A percentile compares a stretch with the other conserved stretches of the same genome.
Evolutionary conservation across 1,140 invertebrate species (phyloP).

Genomic region (Acyrthosiphon pisum): DNA sequence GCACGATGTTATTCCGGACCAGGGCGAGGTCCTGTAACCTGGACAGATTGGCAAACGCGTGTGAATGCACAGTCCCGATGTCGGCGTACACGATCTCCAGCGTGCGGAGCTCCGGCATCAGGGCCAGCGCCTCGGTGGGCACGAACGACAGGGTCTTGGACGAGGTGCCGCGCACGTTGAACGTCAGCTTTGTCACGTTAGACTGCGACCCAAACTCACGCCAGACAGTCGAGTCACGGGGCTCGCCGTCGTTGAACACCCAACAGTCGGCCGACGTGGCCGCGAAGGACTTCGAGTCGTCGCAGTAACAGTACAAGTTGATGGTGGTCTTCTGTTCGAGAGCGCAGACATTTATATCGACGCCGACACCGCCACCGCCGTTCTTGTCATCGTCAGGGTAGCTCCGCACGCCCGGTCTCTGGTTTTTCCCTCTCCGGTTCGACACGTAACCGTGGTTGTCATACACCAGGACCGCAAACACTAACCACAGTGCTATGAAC

Average conservation of each 20-base stretch:
- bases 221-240: slow-evolving; percentile 73
- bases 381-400: not conserved
- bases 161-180: slow-evolving; percentile 72
- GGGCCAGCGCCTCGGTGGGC: slow-evolving; percentile 72
- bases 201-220: slow-evolving; percentile 72
- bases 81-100: slow-evolving; percentile 76
- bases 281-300: slow-evolving; percentile 62
- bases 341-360: slow-evolving; percentile 64
- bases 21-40: slow-evolving; percentile 72
- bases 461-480: not conserved
- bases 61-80: slow-evolving; percentile 71
- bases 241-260: slow-evolving; percentile 72
- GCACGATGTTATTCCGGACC: slow-evolving; percentile 72
- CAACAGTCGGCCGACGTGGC: slow-evolving; percentile 68
- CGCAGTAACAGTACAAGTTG: slow-evolving; percentile 66
- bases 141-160: slow-evolving; percentile 69
- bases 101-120: slow-evolving; percentile 71
- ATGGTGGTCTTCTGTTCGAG: slow-evolving; percentile 61
- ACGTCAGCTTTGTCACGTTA: slow-evolving; percentile 72
- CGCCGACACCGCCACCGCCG: not conserved
- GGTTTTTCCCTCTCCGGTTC: slow-evolving; percentile 9
- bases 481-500: not conserved
- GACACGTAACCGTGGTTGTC: slow-evolving; percentile 4
- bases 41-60: slow-evolving; percentile 75
- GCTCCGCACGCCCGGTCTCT: not conserved